These are phyloP conservation scores for Candoia aspera DNA, from an alignment of 2,113 vertebrate genomes.

Conservation along the genomic window DNA sequence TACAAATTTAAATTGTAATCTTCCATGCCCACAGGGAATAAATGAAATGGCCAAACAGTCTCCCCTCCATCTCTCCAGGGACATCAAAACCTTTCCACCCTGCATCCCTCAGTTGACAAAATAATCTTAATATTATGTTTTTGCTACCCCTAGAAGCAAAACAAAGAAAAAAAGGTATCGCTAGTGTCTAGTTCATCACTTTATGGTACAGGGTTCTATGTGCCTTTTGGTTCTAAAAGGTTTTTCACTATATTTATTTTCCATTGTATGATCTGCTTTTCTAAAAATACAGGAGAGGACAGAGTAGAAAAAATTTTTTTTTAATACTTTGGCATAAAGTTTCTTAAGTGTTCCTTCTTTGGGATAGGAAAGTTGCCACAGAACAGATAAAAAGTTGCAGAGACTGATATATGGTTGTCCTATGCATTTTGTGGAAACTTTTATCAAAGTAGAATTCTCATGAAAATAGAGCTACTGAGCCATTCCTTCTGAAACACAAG, in stretches of 20 bases:
- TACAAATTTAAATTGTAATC: not conserved
- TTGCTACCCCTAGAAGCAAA: not conserved
- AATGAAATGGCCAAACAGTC: not conserved
- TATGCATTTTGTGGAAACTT: not conserved
- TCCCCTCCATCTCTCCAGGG: not conserved
- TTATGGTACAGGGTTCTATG: not conserved
- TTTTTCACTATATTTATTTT: not conserved
- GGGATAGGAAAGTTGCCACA: not conserved
- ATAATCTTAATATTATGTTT: not conserved
- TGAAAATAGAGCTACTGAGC: not conserved
- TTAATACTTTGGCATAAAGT: not conserved
- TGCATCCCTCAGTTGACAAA: not conserved
- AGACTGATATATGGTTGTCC: not conserved
- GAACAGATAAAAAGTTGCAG: not conserved
- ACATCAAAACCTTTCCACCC: not conserved
- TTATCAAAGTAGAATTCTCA: not conserved
- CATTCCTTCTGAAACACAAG: not conserved
- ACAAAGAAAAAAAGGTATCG: not conserved
- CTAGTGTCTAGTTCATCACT: not conserved
- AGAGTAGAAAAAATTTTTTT: too few relatives aligned
- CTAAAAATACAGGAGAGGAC: not conserved
- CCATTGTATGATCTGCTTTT: not conserved
- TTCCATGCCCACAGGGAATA: not conserved
- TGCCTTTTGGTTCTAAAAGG: not conserved
- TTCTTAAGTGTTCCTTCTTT: not conserved